Base-by-base conservation (phyloP, 1,140 invertebrate genomes). In the Phymastichus coffea region DNA sequence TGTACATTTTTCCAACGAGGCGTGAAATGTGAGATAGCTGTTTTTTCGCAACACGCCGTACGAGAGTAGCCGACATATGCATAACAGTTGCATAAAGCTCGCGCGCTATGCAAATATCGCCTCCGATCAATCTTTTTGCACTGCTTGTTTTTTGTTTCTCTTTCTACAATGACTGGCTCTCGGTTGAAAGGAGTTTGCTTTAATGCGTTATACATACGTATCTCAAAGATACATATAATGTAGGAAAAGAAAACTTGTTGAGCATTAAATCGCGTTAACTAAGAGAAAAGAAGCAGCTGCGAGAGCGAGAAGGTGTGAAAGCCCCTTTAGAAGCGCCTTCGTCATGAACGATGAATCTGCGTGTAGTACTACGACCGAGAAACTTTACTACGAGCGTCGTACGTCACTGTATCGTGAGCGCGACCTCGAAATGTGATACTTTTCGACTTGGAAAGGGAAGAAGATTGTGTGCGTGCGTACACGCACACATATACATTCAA, bases 351-450 rank as follows among this genome's bases (percentile, higher is more conserved):
- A n/a, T n/a, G n/a, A n/a, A n/a, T n/a, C n/a, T 35, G 38, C 49
- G 23, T 4, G 33, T 12, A 53, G 23, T 30, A 53, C 17, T 12
- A 15, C 30, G 19, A 9, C 12, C 52, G 52, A 30, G 52, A 44
- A 54, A 53, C 35, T 53, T 53, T 41, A 53, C 51, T 53, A 53
- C 25, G 40, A 3, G 8, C 8, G 35, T 20, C 37, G 28, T 33
- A 15, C 37, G 37, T 40, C 9, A 14, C 37, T n/a, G 10, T 40
- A 43, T 33, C 52, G 52, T 55, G 47, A 46, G 54, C 26, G 54
- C 48, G 48, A 48, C 55, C 44, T 57, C 55, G 55, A 57, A 57
- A 57, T 10, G 22, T 25, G 35, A 57, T 48, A 47, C 51, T 41
- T 41, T 41, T 26, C n/a, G 37, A 41, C 37, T 53, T n/a, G 2